These are phyloP conservation scores for Siphamia tubifer DNA, from an alignment of 2,113 vertebrate species.

Conservation along the genomic window DNA sequence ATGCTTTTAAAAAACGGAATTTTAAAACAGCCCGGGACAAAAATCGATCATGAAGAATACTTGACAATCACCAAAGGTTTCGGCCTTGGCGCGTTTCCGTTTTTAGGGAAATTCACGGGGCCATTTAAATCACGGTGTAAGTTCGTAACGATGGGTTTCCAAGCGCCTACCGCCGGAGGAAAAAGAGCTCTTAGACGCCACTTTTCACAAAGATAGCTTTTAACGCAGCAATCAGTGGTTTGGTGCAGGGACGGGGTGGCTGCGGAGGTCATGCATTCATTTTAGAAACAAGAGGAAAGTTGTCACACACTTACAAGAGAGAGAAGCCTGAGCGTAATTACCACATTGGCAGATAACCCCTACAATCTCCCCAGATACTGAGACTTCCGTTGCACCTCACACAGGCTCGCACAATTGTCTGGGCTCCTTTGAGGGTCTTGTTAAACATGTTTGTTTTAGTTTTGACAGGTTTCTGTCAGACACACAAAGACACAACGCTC, in stretches of 20 bases:
- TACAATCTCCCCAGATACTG: conserved; percentile 61
- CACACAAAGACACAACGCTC: conserved; percentile 34
- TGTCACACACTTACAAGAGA: conserved; percentile 50
- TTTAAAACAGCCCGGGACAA: conserved; percentile 19
- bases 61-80: conserved; percentile 38
- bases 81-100: conserved; percentile 28
- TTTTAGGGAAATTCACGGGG: conserved; percentile 40
- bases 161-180: conserved; percentile 22
- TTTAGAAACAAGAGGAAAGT: conserved; percentile 65
- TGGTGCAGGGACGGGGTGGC: conserved; percentile 33
- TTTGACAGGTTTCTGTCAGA: conserved; percentile 72
- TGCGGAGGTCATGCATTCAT: conserved; percentile 60
- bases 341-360: conserved; percentile 70
- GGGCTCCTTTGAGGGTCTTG: conserved; percentile 70
- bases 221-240: conserved; percentile 66
- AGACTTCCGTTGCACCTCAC: conserved; percentile 53
- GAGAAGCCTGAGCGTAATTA: conserved; percentile 69
- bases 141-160: conserved; percentile 48
- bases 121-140: conserved; percentile 48
- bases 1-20: conserved; percentile 32
- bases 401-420: conserved; percentile 59
- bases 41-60: conserved; percentile 32
- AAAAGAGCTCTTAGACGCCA: conserved; percentile 57
- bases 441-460: conserved; percentile 77
- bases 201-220: conserved; percentile 63